A percentile compares a stretch with the other conserved stretches of the same genome.
phyloP scores from a whole-genome alignment of 2,113 vertebrate species.

The Porphyrio hochstetteri region DNA sequence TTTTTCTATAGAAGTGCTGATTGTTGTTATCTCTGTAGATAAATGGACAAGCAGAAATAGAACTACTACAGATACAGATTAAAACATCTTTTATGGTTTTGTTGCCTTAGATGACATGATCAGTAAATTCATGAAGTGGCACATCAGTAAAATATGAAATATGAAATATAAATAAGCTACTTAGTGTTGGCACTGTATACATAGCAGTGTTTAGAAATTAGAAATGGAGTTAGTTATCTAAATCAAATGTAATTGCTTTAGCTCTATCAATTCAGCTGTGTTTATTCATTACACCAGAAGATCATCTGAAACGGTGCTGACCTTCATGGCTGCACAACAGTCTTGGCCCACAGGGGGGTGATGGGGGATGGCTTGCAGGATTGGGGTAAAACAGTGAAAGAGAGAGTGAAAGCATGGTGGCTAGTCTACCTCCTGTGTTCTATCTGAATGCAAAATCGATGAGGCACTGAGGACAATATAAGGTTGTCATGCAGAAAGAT shows the following conservation, averaged over 20 bases:
- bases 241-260: not conserved
- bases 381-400: not conserved
- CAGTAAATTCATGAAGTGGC: not conserved
- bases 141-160: not conserved
- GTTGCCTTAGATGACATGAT: not conserved
- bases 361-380: not conserved
- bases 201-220: not conserved
- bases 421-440: not conserved
- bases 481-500: not conserved
- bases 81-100: slow-evolving; percentile 9
- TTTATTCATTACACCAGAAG: not conserved
- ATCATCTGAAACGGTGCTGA: not conserved
- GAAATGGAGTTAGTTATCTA: not conserved
- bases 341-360: not conserved
- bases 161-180: not conserved
- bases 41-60: slow-evolving; percentile 32
- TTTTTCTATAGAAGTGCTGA: slow-evolving; percentile 37
- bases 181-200: not conserved
- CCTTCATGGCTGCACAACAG: accelerated
- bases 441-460: not conserved
- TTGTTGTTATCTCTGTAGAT: not conserved
- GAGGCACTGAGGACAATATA: not conserved
- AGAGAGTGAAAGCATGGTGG: not conserved
- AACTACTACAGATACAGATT: not conserved
- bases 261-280: not conserved